Percentiles rank a stretch among this genome's conserved stretches.
Evolutionary conservation across 2,888 invertebrate species (phyloP).

Genomic region (Sturmia bella): DNA sequence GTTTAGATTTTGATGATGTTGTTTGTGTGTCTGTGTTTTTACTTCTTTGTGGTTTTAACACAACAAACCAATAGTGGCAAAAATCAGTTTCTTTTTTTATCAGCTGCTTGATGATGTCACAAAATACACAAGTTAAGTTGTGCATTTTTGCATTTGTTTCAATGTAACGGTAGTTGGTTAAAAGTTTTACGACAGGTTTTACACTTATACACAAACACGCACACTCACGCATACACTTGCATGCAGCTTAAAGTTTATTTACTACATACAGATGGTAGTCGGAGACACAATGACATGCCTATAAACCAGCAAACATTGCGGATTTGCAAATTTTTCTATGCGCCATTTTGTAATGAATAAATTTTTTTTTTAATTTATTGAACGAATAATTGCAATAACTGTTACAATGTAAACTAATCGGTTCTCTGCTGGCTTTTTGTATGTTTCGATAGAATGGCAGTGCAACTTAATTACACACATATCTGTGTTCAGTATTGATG

Average conservation of each 20-base stretch:
- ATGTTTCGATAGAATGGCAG: no score
- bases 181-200: conserved; percentile 49
- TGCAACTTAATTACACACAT: not conserved
- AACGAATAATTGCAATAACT: not conserved
- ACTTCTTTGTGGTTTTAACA: conserved; percentile 55
- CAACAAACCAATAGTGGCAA: conserved; percentile 47
- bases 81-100: conserved; percentile 26
- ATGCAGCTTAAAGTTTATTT: conserved; percentile 51
- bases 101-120: conserved; percentile 48
- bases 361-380: no score
- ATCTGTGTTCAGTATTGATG: not conserved
- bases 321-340: no score
- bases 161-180: conserved; percentile 19
- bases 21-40: not conserved
- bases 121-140: conserved; percentile 18
- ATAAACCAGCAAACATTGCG: conserved; percentile 29
- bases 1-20: conserved; percentile 33
- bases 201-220: not conserved
- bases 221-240: conserved; percentile 1
- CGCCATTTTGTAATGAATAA: no score
- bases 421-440: no score
- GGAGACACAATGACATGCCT: not conserved
- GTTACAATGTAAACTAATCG: not conserved
- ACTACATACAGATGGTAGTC: conserved; percentile 37
- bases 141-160: conserved; percentile 18